Conservation (phyloP, 2,888 invertebrate genomes). For the Melanostoma mellinum region DNA sequence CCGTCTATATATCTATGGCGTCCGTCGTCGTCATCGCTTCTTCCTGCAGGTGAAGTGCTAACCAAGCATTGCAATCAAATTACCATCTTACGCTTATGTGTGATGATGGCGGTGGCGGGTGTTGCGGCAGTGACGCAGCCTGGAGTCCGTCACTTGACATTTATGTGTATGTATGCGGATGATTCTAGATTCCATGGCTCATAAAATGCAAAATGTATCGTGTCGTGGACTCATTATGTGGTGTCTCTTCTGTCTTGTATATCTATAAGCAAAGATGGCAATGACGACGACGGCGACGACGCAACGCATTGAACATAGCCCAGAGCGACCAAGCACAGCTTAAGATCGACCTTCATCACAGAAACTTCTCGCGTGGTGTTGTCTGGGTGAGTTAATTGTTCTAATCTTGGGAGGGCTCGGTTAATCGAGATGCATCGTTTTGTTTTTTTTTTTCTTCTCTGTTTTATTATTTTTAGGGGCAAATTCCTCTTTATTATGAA, state of each 20-base stretch:
- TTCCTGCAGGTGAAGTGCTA: constrained; percentile 70
- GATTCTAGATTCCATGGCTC: constrained; percentile 70
- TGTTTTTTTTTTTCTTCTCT: not conserved
- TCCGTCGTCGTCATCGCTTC: constrained; percentile 14
- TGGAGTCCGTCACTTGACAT: constrained; percentile 63
- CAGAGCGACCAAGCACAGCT: constrained; percentile 7
- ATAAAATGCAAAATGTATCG: constrained; percentile 71
- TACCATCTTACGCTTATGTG: constrained; percentile 64
- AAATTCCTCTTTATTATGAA: constrained; percentile 59
- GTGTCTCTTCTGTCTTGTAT: constrained; percentile 38
- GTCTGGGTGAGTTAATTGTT: constrained; percentile 71
- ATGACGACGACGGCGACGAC: constrained; percentile 1
- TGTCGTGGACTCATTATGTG: constrained; percentile 70
- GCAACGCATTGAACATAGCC: constrained; percentile 11
- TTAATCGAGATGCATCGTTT: constrained; percentile 55
- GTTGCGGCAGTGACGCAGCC: constrained; percentile 26
- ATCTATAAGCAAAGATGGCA: constrained; percentile 14
- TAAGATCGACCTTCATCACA: constrained; percentile 58
- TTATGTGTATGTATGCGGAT: constrained; percentile 70
- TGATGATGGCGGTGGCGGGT: constrained; percentile 32
- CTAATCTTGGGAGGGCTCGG: constrained; percentile 71
- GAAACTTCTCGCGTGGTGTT: constrained; percentile 44
- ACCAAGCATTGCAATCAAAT: constrained; percentile 72
- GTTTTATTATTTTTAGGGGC: constrained; percentile 27
- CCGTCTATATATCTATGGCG: constrained; percentile 10